Evolutionary conservation across 2,888 invertebrate species (phyloP).

Genomic region (Orchestes rusci): DNA sequence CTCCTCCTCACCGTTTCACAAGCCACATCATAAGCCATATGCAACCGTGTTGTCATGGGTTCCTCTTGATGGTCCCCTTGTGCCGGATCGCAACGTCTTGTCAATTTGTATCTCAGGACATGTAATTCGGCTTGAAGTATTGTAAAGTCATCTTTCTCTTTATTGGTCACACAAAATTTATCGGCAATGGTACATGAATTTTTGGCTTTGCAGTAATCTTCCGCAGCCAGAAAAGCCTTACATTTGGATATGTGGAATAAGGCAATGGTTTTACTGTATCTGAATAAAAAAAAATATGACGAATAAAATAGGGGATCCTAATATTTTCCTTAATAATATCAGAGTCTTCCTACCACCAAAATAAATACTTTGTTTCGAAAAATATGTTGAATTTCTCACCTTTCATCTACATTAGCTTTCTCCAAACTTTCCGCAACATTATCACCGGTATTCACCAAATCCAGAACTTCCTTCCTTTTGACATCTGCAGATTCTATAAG

Average conservation of each 20-base stretch:
- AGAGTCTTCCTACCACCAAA: too few species aligned
- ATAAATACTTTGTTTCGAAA: too few species aligned
- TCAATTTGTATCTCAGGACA: slow-evolving; percentile 26
- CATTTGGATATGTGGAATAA: slow-evolving; percentile 26
- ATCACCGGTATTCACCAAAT: slow-evolving; percentile 22
- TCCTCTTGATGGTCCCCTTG: slow-evolving; percentile 13
- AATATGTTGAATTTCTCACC: too few species aligned
- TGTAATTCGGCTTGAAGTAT: slow-evolving; percentile 27
- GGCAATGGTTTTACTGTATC: slow-evolving; percentile 15
- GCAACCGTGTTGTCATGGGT: slow-evolving; percentile 24
- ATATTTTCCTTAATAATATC: too few species aligned
- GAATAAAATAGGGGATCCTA: neutral
- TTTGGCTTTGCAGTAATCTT: too few species aligned
- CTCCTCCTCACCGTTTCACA: neutral
- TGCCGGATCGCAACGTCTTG: slow-evolving; percentile 12
- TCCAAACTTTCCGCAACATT: slow-evolving; percentile 11
- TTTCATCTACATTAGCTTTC: slow-evolving; percentile 1
- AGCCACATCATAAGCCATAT: slow-evolving; percentile 19
- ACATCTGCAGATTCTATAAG: slow-evolving; percentile 26
- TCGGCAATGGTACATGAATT: too few species aligned
- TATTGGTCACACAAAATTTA: slow-evolving; percentile 18
- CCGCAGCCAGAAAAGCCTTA: too few species aligned
- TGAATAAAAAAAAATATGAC: neutral
- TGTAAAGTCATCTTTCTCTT: slow-evolving; percentile 18
- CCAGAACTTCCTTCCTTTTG: slow-evolving; percentile 22